Percentiles rank a stretch among this genome's conserved stretches.
Evolutionary conservation across 2,888 invertebrate genomes (phyloP).

Genomic region (Pterobdella sp.): DNA sequence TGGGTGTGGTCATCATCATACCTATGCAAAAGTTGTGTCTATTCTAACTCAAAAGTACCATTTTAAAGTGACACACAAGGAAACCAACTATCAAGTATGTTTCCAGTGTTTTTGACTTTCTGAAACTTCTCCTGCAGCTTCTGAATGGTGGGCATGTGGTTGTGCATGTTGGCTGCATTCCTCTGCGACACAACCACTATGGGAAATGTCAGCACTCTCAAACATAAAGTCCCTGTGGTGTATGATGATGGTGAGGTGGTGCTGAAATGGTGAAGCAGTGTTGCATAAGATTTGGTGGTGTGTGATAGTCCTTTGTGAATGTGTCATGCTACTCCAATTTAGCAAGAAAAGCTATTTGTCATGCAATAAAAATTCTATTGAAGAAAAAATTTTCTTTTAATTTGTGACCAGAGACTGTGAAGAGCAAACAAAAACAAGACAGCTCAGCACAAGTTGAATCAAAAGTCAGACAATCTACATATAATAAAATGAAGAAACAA

Average conservation of each 20-base stretch:
- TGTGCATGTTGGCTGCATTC: conserved; percentile 71
- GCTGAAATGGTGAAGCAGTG: not conserved
- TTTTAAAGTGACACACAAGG: too few relatives aligned
- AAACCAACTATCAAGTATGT: conserved; percentile 63
- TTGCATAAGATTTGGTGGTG: not conserved
- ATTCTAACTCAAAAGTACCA: too few relatives aligned
- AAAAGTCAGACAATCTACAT: too few relatives aligned
- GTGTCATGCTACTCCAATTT: not conserved
- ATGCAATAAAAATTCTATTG: not conserved
- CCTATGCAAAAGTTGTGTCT: too few relatives aligned
- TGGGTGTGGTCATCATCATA: too few relatives aligned
- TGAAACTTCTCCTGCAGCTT: conserved; percentile 73
- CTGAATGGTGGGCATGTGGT: conserved; percentile 76
- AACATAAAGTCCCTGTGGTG: conserved; percentile 63
- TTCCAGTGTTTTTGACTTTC: conserved; percentile 76
- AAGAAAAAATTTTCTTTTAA: not conserved
- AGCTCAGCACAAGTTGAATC: too few relatives aligned
- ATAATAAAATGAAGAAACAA: too few relatives aligned
- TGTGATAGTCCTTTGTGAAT: not conserved
- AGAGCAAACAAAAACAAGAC: not conserved
- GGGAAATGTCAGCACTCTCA: conserved; percentile 72
- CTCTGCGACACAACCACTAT: conserved; percentile 73
- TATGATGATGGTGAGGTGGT: not conserved
- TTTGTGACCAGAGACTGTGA: not conserved
- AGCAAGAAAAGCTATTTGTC: not conserved